phyloP scores from a whole-genome alignment of 2,888 invertebrate genomes.

The Meta bourneti region DNA sequence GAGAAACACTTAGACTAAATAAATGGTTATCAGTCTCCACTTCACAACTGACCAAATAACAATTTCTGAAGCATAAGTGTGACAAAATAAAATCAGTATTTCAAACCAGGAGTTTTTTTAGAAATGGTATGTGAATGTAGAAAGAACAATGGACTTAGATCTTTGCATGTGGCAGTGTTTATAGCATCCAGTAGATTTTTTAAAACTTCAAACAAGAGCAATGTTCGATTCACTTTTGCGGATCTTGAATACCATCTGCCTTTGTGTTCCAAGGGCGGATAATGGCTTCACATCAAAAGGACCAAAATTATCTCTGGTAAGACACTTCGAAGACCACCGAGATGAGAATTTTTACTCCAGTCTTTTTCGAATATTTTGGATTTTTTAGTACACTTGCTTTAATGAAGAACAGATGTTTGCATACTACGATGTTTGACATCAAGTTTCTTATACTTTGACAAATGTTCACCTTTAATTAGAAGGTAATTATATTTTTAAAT shows the following conservation, averaged over 20 bases:
- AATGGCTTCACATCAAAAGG: neutral
- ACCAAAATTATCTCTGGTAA: neutral
- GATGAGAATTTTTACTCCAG: neutral
- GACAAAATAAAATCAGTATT: conserved; percentile 13
- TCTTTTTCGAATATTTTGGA: neutral
- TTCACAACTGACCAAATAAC: neutral
- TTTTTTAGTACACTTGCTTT: neutral
- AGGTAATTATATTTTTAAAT: neutral
- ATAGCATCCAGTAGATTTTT: neutral
- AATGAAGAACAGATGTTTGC: neutral
- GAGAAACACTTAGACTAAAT: neutral
- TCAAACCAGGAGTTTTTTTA: conserved; percentile 5
- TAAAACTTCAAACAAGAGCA: neutral
- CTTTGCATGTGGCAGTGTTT: neutral
- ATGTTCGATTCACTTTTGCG: too few species aligned
- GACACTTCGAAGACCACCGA: neutral
- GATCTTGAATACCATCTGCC: neutral
- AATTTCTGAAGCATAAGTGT: neutral
- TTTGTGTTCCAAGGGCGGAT: neutral
- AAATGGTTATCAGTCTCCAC: neutral
- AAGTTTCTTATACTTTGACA: neutral
- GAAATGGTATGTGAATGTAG: neutral
- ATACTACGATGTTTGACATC: neutral
- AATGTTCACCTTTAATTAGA: neutral
- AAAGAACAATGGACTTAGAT: neutral